These are phyloP conservation scores for Clarias magur DNA, from an alignment of 2,113 vertebrate species.

Conservation along the genomic window DNA sequence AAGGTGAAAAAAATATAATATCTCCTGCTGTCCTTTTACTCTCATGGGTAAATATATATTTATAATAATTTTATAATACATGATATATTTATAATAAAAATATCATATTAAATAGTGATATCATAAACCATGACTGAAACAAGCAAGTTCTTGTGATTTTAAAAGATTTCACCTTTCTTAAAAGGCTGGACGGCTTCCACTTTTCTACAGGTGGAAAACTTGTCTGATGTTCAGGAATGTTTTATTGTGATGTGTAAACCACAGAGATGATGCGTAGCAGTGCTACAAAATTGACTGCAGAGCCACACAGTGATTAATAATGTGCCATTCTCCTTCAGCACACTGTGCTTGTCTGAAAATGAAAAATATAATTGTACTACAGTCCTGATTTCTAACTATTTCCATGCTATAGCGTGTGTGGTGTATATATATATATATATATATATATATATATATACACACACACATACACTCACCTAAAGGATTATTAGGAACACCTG, in stretches of 20 bases:
- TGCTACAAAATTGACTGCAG: not conserved
- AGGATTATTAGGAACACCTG: too few relatives aligned
- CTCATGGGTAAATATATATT: not conserved
- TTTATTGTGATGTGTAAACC: not conserved
- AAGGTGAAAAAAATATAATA: not conserved
- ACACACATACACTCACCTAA: too few relatives aligned
- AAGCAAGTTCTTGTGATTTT: not conserved
- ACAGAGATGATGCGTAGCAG: not conserved
- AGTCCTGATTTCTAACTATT: not conserved
- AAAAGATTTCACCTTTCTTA: not conserved
- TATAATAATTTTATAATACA: not conserved
- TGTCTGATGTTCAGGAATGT: not conserved
- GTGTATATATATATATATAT: too few relatives aligned
- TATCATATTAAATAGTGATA: not conserved
- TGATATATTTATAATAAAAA: not conserved
- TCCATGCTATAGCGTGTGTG: not conserved
- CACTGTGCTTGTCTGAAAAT: not conserved
- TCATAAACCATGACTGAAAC: not conserved
- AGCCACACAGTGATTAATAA: not conserved
- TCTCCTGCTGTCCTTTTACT: not conserved
- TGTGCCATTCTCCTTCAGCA: not conserved
- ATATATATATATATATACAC: too few relatives aligned
- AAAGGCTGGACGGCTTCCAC: not conserved
- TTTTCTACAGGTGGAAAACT: not conserved
- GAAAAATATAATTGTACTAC: constrained; percentile 2